These are phyloP conservation scores for Ptilonorhynchus violaceus DNA, from an alignment of 2,113 vertebrate genomes.

Conservation along the genomic window DNA sequence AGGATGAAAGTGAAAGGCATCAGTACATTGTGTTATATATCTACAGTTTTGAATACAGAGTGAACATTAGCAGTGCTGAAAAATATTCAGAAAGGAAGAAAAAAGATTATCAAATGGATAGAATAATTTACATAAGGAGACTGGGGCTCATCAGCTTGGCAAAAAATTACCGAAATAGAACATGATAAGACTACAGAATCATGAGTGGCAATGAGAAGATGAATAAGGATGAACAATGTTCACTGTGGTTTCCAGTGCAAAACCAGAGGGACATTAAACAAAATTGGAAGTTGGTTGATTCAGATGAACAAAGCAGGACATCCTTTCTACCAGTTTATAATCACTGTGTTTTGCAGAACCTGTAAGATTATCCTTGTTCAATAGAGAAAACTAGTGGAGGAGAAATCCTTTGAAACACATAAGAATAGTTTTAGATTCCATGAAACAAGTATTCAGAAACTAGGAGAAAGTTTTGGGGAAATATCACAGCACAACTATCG, in stretches of 20 bases:
- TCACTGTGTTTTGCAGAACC: background rate
- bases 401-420: background rate
- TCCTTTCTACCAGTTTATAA: background rate
- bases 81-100: background rate
- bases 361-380: background rate
- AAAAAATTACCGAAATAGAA: background rate
- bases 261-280: background rate
- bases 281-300: background rate
- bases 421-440: background rate
- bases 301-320: background rate
- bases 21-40: fast-evolving
- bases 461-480: background rate
- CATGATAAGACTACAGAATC: background rate
- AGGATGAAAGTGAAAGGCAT: background rate
- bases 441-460: background rate
- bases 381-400: background rate
- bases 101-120: background rate
- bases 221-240: background rate
- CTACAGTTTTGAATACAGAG: background rate
- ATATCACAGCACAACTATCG: fast-evolving
- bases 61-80: background rate
- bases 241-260: background rate
- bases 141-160: background rate
- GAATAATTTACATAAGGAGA: background rate
- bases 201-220: background rate